phyloP scores from a whole-genome alignment of 2,113 vertebrate genomes.

The Bombycilla garrulus region DNA sequence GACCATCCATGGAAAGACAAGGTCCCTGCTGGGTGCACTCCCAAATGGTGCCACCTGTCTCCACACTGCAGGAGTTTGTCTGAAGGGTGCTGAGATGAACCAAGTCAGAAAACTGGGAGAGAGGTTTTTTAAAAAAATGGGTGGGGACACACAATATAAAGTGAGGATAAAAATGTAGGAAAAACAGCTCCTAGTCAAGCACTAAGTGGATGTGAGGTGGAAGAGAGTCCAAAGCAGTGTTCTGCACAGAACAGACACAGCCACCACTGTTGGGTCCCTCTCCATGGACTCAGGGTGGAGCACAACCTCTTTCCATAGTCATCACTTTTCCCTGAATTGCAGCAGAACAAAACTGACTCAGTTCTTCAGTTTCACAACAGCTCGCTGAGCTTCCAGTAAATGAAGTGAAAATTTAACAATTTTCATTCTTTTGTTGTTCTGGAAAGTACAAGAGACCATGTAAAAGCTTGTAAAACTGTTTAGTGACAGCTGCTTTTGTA shows the following conservation, averaged over 20 bases:
- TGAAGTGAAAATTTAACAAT: slow-evolving; percentile 11
- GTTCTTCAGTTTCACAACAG: background rate
- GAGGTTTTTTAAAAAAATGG: accelerated
- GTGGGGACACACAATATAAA: accelerated
- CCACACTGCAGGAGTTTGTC: background rate
- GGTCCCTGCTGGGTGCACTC: background rate
- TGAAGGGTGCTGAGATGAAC: background rate
- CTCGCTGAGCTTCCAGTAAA: background rate
- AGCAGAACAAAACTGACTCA: background rate
- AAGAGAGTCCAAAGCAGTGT: background rate
- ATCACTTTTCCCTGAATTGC: background rate
- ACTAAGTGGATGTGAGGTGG: background rate
- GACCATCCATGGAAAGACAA: background rate
- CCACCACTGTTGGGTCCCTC: background rate
- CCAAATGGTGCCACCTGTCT: background rate
- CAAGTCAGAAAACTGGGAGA: accelerated
- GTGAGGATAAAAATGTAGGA: background rate
- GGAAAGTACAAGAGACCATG: background rate
- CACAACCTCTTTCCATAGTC: background rate
- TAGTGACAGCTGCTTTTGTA: background rate
- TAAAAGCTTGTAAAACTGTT: background rate
- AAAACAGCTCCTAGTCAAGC: background rate
- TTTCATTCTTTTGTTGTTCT: background rate
- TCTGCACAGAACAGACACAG: background rate
- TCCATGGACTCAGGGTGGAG: background rate